Evolutionary conservation across 2,797 vertebrate species (phyloP), one percentile per base, ranked within the genome.

Genomic region (Aselliscus stoliczkanus): DNA sequence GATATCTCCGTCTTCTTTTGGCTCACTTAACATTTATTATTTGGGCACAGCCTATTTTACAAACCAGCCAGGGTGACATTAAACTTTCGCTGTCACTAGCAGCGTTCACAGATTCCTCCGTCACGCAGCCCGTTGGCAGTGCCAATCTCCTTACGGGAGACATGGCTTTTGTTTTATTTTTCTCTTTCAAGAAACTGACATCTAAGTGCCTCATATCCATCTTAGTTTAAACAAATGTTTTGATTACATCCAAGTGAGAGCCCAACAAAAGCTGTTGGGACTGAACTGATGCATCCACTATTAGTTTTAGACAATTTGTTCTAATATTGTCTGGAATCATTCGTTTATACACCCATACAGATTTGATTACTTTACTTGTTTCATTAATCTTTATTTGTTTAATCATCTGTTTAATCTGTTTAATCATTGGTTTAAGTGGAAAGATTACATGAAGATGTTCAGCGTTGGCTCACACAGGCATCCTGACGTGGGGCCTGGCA

Each of bases 351-450:
- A 96, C 96, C 98, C 97, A 97, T 98, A 98, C 98, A 98, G 98
- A 98, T 98, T 96, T 98, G 98, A 98, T 98, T 98, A 96, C 97
- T 98, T 97, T 97, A 95, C 98, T 98, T 98, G 98, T 98, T 98
- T 97, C 98, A 98, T 98, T 98, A 98, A 98, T 98, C 98, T 98
- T 98, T 98, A 98, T 98, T 98, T 98, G 98, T 98, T 98, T 98
- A 98, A 98, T 98, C 98, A 98, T 98, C 98, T 98, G 97, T 97
- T 98, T 98, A 98, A 98, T 98, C 98, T 98, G 98, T 98, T 98
- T 98, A 98, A 98, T 98, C 98, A 95, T 82, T 97, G 98, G 97
- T 97, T 98, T 98, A 98, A 98, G 98, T 98, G 98, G 98, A 97
- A 98, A 98, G 98, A 98, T 98, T 97, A 97, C 97, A 98, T 31